Conservation (phyloP, 2,888 invertebrate genomes). For the Apotomis betuletana region DNA sequence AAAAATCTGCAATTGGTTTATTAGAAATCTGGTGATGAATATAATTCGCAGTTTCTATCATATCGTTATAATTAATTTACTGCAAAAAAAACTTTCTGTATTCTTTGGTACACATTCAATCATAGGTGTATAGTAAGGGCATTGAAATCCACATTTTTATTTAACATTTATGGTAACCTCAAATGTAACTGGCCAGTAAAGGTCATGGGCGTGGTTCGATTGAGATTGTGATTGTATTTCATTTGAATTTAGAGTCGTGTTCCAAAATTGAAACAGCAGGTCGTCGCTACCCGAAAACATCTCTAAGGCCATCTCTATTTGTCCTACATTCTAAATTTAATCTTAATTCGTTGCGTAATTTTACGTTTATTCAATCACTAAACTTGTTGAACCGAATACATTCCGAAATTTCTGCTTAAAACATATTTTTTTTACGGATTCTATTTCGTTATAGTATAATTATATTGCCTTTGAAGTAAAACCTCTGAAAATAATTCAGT, state of each 20-base stretch:
- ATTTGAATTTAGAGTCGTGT: conserved; percentile 68
- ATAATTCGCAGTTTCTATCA: too few species aligned
- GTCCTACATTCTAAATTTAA: conserved; percentile 63
- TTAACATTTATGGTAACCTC: conserved; percentile 31
- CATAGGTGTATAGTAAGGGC: not conserved
- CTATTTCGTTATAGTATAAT: too few species aligned
- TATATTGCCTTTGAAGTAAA: too few species aligned
- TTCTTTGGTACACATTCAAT: not conserved
- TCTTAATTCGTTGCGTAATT: conserved; percentile 54
- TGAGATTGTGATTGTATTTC: conserved; percentile 68
- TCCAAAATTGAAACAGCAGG: conserved; percentile 80
- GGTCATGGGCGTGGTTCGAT: conserved; percentile 72
- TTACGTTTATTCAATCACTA: not conserved
- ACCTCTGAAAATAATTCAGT: too few species aligned
- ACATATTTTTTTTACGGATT: too few species aligned
- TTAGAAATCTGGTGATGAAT: too few species aligned
- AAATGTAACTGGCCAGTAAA: conserved; percentile 58
- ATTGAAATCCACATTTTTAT: not conserved
- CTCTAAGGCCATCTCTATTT: conserved; percentile 62
- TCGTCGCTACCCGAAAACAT: conserved; percentile 60
- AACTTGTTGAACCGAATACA: not conserved
- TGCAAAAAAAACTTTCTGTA: too few species aligned
- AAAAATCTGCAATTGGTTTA: too few species aligned
- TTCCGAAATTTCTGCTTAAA: too few species aligned
- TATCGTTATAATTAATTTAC: too few species aligned